Conservation (phyloP, 2,113 vertebrate genomes). For the Podocnemis expansa region DNA sequence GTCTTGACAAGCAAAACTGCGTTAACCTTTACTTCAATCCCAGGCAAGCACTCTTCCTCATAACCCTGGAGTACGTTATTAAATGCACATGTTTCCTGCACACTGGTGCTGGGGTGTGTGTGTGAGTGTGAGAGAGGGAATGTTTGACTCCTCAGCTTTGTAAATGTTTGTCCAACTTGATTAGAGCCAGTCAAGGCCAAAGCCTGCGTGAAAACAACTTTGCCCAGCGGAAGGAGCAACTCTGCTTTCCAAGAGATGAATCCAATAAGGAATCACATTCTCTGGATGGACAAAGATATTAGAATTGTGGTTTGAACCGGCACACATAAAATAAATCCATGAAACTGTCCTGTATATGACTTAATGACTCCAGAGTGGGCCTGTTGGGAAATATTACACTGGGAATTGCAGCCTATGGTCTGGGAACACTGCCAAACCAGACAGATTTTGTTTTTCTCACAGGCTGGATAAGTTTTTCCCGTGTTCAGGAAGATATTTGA, state of each 20-base stretch:
- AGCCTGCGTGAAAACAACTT: not conserved
- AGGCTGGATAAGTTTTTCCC: not conserved
- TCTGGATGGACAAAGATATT: not conserved
- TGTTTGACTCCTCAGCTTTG: not conserved
- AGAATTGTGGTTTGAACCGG: not conserved
- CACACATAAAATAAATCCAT: not conserved
- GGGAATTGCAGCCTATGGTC: not conserved
- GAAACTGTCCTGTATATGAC: accelerated
- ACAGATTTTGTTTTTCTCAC: not conserved
- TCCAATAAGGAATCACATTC: accelerated
- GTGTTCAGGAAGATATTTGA: not conserved
- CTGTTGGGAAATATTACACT: not conserved
- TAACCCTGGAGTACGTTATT: not conserved
- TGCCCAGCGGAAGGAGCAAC: not conserved
- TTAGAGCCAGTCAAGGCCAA: not conserved
- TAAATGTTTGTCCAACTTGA: not conserved
- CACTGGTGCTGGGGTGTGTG: not conserved
- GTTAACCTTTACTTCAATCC: not conserved
- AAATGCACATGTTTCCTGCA: not conserved
- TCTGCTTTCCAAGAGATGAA: not conserved
- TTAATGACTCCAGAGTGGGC: not conserved
- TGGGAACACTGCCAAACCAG: not conserved
- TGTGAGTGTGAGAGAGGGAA: not conserved
- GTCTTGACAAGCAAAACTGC: not conserved
- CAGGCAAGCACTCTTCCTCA: not conserved